These are phyloP conservation scores for Homarus gammarus DNA, from an alignment of 2,888 invertebrate species.

Conservation along the genomic window DNA sequence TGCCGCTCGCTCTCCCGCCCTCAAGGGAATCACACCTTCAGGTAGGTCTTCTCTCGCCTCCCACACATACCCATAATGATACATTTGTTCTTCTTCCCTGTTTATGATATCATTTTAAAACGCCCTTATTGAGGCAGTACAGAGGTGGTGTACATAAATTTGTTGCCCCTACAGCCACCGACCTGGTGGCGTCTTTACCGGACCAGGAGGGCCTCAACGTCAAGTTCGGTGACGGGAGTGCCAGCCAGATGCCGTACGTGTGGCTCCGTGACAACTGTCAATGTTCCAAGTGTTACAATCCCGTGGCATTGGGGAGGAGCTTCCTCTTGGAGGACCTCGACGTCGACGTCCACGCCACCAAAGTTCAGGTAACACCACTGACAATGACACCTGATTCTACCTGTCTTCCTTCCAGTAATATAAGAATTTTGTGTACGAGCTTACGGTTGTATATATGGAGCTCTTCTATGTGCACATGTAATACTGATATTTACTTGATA, in stretches of 20 bases:
- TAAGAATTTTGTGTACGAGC: not conserved
- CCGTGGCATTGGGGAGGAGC: slow-evolving; percentile 83
- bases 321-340: slow-evolving; percentile 84
- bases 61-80: no score
- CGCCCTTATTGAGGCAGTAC: no score
- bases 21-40: no score
- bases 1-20: no score
- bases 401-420: not conserved
- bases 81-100: no score
- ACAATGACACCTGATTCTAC: not conserved
- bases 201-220: slow-evolving; percentile 3
- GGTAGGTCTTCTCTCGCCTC: no score
- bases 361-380: slow-evolving; percentile 33
- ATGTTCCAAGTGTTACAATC: slow-evolving; percentile 84
- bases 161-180: not conserved
- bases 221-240: slow-evolving; percentile 47
- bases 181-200: slow-evolving; percentile 11
- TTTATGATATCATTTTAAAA: no score
- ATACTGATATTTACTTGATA: no score
- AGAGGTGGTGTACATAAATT: no score
- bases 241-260: slow-evolving; percentile 81
- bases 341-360: slow-evolving; percentile 80
- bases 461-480: not conserved
- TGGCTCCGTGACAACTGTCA: no score
- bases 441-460: not conserved